Evolutionary conservation across 2,797 vertebrate genomes (phyloP).

Genomic region (Rhabdomys pumilio): DNA sequence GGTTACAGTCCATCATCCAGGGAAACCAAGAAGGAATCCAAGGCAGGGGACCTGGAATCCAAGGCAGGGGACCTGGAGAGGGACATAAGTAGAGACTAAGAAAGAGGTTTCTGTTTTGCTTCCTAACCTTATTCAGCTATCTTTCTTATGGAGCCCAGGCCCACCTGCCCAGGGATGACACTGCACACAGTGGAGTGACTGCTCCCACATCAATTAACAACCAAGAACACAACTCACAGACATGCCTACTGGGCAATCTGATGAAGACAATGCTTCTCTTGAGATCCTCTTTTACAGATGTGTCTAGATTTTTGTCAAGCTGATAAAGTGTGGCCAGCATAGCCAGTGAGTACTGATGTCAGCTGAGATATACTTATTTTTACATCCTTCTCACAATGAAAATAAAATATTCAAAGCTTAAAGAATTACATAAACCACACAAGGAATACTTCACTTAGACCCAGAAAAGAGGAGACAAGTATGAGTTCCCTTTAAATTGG

Average conservation of each 20-base stretch:
- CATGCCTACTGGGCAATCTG: not conserved
- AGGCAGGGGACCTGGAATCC: not conserved
- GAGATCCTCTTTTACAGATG: not conserved
- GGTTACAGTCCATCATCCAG: not conserved
- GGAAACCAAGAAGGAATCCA: not conserved
- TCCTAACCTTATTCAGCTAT: not conserved
- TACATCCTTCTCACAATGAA: not conserved
- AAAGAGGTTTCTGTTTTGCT: not conserved
- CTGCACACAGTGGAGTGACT: not conserved
- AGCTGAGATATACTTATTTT: constrained; percentile 17
- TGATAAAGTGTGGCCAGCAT: not conserved
- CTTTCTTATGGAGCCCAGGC: not conserved
- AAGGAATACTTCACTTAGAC: constrained; percentile 32
- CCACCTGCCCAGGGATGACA: not conserved
- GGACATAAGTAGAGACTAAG: not conserved
- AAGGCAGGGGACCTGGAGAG: not conserved
- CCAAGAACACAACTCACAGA: not conserved
- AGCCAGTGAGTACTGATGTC: not conserved
- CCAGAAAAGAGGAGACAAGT: constrained; percentile 1
- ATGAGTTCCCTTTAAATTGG: constrained; percentile 45
- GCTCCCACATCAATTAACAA: not conserved
- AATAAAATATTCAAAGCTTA: constrained; percentile 23
- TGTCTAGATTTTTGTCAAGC: not conserved
- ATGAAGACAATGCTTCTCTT: not conserved
- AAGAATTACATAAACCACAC: constrained; percentile 1